These are phyloP conservation scores for Neoaliturus tenellus DNA, from an alignment of 2,888 invertebrate genomes.

Conservation along the genomic window DNA sequence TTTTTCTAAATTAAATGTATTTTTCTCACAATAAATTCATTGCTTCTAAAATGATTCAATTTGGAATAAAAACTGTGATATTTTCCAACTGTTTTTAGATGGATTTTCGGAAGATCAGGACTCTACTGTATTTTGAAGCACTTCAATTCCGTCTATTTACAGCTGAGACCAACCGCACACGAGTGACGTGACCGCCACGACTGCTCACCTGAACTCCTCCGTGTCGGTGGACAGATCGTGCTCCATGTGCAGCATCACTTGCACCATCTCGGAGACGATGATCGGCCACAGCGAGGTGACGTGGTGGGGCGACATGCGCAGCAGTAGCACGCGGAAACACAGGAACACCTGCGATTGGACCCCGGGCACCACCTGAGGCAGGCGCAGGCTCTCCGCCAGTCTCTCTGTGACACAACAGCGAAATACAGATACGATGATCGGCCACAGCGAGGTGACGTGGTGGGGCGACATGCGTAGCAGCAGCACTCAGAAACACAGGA, in stretches of 20 bases:
- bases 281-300: constrained; percentile 94
- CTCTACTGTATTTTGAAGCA: no score
- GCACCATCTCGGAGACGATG: constrained; percentile 93
- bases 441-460: constrained; percentile 93
- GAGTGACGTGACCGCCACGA: constrained; percentile 39
- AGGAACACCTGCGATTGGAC: constrained; percentile 92
- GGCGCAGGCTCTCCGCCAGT: constrained; percentile 87
- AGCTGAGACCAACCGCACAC: constrained; percentile 6
- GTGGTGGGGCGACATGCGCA: constrained; percentile 89
- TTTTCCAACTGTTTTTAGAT: no score
- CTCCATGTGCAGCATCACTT: constrained; percentile 91
- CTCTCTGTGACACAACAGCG: constrained; percentile 78
- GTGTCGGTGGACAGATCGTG: constrained; percentile 86
- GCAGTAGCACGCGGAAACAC: constrained; percentile 89
- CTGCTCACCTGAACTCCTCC: constrained; percentile 86
- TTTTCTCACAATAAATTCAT: no score
- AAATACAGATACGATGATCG: constrained; percentile 84
- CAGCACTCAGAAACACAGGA: constrained; percentile 91
- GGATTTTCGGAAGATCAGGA: no score
- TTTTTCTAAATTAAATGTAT: no score
- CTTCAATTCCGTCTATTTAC: not conserved
- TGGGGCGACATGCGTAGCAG: constrained; percentile 89
- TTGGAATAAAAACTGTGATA: no score
- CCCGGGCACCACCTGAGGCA: constrained; percentile 82
- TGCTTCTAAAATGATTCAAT: no score